Evolutionary conservation across 2,888 invertebrate species (phyloP).

Genomic region (Noctua janthina): DNA sequence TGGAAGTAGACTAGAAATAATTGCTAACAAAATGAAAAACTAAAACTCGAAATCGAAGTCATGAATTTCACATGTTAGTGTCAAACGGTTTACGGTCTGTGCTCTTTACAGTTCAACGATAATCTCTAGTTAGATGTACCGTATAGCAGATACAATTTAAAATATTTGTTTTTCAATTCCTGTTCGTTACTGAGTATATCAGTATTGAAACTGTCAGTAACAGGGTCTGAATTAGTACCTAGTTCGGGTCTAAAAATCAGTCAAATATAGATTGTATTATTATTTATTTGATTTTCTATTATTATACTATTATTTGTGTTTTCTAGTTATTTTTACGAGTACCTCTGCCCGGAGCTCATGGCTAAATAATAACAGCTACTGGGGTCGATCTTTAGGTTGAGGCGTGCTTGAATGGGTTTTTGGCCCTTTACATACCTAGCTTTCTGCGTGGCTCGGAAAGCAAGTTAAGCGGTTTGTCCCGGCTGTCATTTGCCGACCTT

Average conservation of each 20-base stretch:
- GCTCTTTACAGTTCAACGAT: slow-evolving; percentile 23
- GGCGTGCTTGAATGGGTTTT: not conserved
- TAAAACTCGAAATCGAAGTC: slow-evolving; percentile 14
- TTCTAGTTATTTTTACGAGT: not conserved
- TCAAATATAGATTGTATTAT: not conserved
- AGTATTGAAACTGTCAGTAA: not conserved
- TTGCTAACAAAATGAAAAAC: not conserved
- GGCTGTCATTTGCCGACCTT: too few species aligned
- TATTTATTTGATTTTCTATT: not conserved
- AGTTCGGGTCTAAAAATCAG: not conserved
- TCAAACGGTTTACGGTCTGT: slow-evolving; percentile 34
- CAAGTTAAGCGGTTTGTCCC: not conserved
- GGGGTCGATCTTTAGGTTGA: not conserved
- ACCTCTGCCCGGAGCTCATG: not conserved
- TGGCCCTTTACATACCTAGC: too few species aligned
- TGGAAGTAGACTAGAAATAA: not conserved
- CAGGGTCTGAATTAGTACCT: not conserved
- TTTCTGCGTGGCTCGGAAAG: not conserved
- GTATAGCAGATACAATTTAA: not conserved
- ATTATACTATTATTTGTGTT: not conserved
- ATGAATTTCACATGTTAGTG: slow-evolving; percentile 21
- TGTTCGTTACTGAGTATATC: not conserved
- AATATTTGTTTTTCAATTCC: not conserved
- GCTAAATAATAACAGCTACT: not conserved
- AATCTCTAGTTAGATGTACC: slow-evolving; percentile 6